Base-by-base conservation (phyloP, 2,888 invertebrate species). In the Lypha dubia region DNA sequence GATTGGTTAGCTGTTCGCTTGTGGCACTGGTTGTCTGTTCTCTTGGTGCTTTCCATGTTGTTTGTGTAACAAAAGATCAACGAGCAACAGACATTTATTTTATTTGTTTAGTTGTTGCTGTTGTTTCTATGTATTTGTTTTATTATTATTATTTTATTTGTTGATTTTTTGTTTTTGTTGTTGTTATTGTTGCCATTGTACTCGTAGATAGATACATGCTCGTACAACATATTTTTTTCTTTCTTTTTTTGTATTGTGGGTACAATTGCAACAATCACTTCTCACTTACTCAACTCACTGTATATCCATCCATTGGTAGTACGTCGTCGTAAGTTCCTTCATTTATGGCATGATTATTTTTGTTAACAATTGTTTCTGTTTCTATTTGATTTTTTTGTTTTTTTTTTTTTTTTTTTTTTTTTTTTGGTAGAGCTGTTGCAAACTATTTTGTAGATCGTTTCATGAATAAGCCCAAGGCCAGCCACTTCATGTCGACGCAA, bases 401-500 rank as follows among this genome's bases (percentile, higher is more conserved):
- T n/a, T n/a, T n/a, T n/a, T n/a, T n/a, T n/a, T n/a, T n/a, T n/a
- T n/a, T n/a, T n/a, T n/a, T n/a, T n/a, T n/a, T 75, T 5, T 35
- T 46, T 22, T 75, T 44, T 53, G 44, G 28, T 46, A 15, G 38
- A 79, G 63, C 41, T 84, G 62, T 71, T 77, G 79, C 73, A 74
- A 79, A 63, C 53, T 65, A 76, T 79, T 49, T 49, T 73, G 79
- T 80, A 75, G 79, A 82, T 85, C 75, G 73, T 71, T 83, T 75
- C 82, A 83, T 79, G 82, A 83, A 82, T 85, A 82, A 85, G 82
- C 85, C 82, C 85, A 85, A 85, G 82, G 85, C 81, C 82, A 84
- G 84, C 82, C 68, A 84, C 84, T 82, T 84, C 82, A 82, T 84
- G 84, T 84, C 82, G 84, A 84, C 84, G 82, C 84, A 84, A 82